phyloP scores from a whole-genome alignment of 1,140 invertebrate genomes.

The Mizuhopecten yessoensis region DNA sequence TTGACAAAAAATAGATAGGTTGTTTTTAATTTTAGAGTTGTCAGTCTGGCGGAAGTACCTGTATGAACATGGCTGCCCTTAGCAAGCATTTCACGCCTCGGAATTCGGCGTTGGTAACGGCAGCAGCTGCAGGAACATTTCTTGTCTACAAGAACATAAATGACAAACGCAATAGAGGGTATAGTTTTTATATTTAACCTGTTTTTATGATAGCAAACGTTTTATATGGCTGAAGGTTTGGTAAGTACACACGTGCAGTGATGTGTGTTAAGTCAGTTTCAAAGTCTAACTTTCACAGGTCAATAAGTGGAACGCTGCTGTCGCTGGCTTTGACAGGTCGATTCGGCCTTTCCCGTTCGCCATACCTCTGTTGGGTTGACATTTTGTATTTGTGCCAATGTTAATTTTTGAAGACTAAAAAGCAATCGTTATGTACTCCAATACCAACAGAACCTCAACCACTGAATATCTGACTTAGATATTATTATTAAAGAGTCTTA shows the following conservation, averaged over 20 bases:
- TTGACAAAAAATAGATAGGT: too few relatives aligned
- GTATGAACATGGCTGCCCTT: slow-evolving; percentile 71
- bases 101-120: slow-evolving; percentile 72
- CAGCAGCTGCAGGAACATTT: slow-evolving; percentile 69
- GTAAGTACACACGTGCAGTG: not conserved
- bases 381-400: too few relatives aligned
- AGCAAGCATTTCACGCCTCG: slow-evolving; percentile 76
- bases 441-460: too few relatives aligned
- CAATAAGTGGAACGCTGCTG: not conserved
- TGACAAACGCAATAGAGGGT: slow-evolving; percentile 66
- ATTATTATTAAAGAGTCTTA: too few relatives aligned
- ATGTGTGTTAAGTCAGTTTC: not conserved
- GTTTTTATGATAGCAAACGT: too few relatives aligned
- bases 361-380: too few relatives aligned
- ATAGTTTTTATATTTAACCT: slow-evolving; percentile 23
- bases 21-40: not conserved
- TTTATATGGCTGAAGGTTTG: not conserved
- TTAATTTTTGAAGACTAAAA: too few relatives aligned
- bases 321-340: not conserved
- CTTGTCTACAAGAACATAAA: slow-evolving; percentile 67
- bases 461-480: too few relatives aligned
- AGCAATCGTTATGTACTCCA: too few relatives aligned
- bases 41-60: slow-evolving; percentile 16
- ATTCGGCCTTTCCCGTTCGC: too few relatives aligned
- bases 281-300: slow-evolving; percentile 32